A percentile compares a stretch with the other conserved stretches of the same genome.
phyloP scores from a whole-genome alignment of 2,888 invertebrate genomes.

The Ariolimax columbianus region DNA sequence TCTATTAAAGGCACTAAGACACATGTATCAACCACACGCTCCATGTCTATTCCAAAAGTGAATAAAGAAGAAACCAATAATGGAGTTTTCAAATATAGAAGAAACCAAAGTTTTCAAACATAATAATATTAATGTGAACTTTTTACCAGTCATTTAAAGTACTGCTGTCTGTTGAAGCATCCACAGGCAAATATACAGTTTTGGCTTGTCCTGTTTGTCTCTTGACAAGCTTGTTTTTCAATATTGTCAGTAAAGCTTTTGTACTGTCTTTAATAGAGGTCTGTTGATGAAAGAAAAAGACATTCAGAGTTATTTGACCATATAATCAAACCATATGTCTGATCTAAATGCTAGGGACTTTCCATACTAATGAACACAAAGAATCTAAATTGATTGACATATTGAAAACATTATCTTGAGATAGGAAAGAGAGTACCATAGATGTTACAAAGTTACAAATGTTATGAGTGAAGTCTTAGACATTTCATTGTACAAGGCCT shows the following conservation, averaged over 20 bases:
- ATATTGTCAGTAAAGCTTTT: constrained; percentile 78
- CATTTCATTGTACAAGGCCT: too few relatives aligned
- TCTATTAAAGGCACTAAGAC: too few relatives aligned
- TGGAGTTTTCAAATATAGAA: not conserved
- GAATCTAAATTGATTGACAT: too few relatives aligned
- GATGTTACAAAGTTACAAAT: too few relatives aligned
- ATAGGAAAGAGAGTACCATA: too few relatives aligned
- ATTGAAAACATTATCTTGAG: too few relatives aligned
- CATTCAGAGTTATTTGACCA: not conserved
- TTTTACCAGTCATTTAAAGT: constrained; percentile 33
- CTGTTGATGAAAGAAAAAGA: constrained; percentile 62
- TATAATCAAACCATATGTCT: not conserved
- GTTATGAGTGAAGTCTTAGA: too few relatives aligned
- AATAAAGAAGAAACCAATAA: not conserved
- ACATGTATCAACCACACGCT: too few relatives aligned
- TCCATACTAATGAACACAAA: too few relatives aligned
- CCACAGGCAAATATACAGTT: constrained; percentile 73
- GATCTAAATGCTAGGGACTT: too few relatives aligned
- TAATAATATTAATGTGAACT: not conserved
- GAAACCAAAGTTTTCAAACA: not conserved
- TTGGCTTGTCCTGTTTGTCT: constrained; percentile 67
- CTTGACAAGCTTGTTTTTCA: constrained; percentile 78
- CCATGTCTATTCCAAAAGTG: not conserved
- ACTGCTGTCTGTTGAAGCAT: constrained; percentile 31
- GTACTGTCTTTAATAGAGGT: constrained; percentile 79